Evolutionary conservation across 2,797 vertebrate genomes (phyloP).

Genomic region (Melanotaenia parkinsoni): DNA sequence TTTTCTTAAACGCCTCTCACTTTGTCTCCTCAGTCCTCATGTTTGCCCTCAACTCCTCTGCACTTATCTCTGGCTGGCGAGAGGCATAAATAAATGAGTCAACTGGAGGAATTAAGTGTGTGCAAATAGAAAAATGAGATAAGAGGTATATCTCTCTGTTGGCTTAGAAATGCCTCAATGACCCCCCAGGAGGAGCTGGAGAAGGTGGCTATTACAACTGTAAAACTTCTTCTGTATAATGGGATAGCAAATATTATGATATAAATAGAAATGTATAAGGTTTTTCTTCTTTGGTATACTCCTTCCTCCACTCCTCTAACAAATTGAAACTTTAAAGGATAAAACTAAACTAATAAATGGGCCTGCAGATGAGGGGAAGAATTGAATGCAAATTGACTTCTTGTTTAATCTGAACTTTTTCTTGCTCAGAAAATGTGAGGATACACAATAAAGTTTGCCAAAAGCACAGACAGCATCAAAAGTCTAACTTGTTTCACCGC

Average conservation of each 20-base stretch:
- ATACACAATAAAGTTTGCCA: not conserved
- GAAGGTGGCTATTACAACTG: not conserved
- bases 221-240: not conserved
- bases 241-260: not conserved
- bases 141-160: not conserved
- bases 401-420: not conserved
- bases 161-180: not conserved
- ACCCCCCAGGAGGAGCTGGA: not conserved
- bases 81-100: constrained; percentile 1
- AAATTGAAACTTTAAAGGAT: not conserved
- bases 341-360: not conserved
- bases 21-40: not conserved
- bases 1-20: constrained; percentile 1
- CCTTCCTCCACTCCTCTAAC: not conserved
- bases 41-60: not conserved
- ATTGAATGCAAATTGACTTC: not conserved
- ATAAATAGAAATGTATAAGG: not conserved
- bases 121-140: constrained; percentile 2
- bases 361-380: not conserved
- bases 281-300: not conserved
- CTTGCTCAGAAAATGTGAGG: too few relatives aligned
- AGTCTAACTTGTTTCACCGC: not conserved
- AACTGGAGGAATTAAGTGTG: constrained; percentile 2
- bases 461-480: not conserved
- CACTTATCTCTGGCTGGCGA: not conserved